Percentiles rank a stretch among this genome's conserved stretches.
Conservation (phyloP, 2,888 invertebrate species). For the Spisula subtruncata region DNA sequence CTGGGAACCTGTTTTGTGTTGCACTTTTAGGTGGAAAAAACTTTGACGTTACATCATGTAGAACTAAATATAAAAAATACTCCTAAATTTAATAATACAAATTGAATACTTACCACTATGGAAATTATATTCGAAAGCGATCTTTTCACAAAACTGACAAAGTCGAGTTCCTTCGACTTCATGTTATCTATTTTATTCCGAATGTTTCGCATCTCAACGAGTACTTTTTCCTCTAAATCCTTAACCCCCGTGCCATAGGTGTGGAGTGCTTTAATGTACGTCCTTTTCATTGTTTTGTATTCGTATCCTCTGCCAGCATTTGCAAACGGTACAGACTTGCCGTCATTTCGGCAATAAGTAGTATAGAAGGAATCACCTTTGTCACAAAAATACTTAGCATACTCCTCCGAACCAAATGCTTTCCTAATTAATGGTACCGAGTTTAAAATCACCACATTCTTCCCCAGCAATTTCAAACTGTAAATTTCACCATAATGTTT, state of each 20-base stretch:
- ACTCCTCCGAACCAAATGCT: not conserved
- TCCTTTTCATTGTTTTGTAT: not conserved
- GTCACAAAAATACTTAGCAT: not conserved
- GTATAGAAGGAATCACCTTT: not conserved
- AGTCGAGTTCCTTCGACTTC: not conserved
- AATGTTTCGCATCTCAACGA: not conserved
- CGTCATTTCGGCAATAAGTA: not conserved
- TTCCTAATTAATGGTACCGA: not conserved
- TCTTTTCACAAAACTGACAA: not conserved
- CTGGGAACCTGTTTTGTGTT: too few species aligned
- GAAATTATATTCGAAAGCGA: constrained; percentile 11
- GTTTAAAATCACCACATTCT: not conserved
- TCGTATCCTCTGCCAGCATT: not conserved
- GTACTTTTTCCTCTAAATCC: not conserved
- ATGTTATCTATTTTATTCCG: not conserved
- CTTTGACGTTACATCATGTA: too few species aligned
- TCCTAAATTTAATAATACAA: too few species aligned
- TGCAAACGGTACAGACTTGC: not conserved
- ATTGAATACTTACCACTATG: constrained; percentile 15
- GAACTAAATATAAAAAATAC: too few species aligned
- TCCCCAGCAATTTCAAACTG: not conserved
- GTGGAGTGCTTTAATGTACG: not conserved
- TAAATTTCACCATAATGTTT: constrained; percentile 18
- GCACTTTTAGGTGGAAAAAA: too few species aligned
- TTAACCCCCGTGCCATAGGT: constrained; percentile 2